Percentiles rank a stretch among this genome's conserved stretches.
phyloP scores from a whole-genome alignment of 2,113 vertebrate genomes.

The Semicossyphus pulcher region DNA sequence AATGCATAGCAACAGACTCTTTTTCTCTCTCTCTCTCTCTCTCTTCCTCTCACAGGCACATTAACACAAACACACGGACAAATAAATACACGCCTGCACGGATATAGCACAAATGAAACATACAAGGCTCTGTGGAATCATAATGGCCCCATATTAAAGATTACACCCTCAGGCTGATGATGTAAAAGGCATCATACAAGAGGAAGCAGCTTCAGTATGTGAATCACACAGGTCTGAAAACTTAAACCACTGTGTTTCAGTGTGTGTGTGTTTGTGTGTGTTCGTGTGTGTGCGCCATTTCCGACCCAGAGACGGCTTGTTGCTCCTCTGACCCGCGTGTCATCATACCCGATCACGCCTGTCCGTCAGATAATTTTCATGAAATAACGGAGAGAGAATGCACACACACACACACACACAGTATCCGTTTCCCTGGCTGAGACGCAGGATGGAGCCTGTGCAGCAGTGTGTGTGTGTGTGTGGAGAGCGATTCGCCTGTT shows the following conservation, averaged over 20 bases:
- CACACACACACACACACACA: neutral
- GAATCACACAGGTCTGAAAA: slow-evolving; percentile 56
- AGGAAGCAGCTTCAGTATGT: slow-evolving; percentile 67
- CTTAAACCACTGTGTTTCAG: neutral
- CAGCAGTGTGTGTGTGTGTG: slow-evolving; percentile 40
- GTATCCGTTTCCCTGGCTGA: slow-evolving; percentile 47
- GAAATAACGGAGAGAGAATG: slow-evolving; percentile 8
- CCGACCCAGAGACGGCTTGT: slow-evolving; percentile 1
- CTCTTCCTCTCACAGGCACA: slow-evolving; percentile 21
- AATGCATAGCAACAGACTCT: slow-evolving; percentile 82
- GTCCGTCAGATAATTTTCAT: slow-evolving; percentile 35
- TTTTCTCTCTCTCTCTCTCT: slow-evolving; percentile 47
- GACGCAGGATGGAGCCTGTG: slow-evolving; percentile 48
- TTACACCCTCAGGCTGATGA: slow-evolving; percentile 62
- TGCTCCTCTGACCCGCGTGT: slow-evolving; percentile 11
- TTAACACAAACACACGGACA: slow-evolving; percentile 43
- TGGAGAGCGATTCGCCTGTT: slow-evolving; percentile 65
- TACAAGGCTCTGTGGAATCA: slow-evolving; percentile 49
- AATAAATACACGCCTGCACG: slow-evolving; percentile 56
- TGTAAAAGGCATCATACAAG: slow-evolving; percentile 62
- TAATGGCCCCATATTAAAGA: slow-evolving; percentile 61
- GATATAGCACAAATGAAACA: slow-evolving; percentile 48
- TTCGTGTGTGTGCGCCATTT: slow-evolving; percentile 29
- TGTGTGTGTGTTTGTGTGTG: neutral
- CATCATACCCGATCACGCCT: slow-evolving; percentile 32